Evolutionary conservation across 2,113 vertebrate species (phyloP).

Genomic region (Xiphophorus couchianus): DNA sequence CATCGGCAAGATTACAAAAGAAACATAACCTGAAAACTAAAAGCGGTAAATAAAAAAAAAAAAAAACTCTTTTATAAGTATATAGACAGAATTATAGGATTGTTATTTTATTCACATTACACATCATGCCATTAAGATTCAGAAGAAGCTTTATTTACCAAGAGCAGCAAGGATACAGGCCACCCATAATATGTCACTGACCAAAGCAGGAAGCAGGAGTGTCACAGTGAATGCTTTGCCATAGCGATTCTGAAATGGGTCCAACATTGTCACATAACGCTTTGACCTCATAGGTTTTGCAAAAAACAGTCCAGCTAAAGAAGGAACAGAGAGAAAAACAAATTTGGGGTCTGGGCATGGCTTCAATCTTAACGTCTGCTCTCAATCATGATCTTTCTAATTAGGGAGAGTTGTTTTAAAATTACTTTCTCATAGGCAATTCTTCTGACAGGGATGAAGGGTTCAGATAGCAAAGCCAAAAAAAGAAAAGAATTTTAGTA

Average conservation of each 20-base stretch:
- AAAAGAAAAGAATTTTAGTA: background rate
- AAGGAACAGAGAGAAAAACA: background rate
- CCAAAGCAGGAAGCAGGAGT: conserved; percentile 78
- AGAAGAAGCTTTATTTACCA: conserved; percentile 60
- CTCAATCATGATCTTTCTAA: background rate
- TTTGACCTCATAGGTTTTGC: conserved; percentile 83
- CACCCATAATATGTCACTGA: conserved; percentile 81
- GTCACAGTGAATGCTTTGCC: conserved; percentile 76
- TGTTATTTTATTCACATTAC: background rate
- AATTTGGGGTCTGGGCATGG: no score
- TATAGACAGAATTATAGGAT: background rate
- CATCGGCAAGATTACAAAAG: background rate
- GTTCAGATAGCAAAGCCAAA: no score
- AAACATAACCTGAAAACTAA: background rate
- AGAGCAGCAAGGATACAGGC: conserved; percentile 82
- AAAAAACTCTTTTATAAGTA: background rate
- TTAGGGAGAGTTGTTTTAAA: background rate
- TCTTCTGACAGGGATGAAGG: background rate
- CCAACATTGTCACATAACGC: conserved; percentile 82
- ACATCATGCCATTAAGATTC: background rate
- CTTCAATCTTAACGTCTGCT: background rate
- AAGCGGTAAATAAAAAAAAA: no score
- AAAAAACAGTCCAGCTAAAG: conserved; percentile 80
- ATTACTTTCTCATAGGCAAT: background rate
- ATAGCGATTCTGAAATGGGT: conserved; percentile 81